A percentile compares a stretch with the other conserved stretches of the same genome.
Evolutionary conservation across 2,888 invertebrate species (phyloP).

Genomic region (Branchellion lobata): DNA sequence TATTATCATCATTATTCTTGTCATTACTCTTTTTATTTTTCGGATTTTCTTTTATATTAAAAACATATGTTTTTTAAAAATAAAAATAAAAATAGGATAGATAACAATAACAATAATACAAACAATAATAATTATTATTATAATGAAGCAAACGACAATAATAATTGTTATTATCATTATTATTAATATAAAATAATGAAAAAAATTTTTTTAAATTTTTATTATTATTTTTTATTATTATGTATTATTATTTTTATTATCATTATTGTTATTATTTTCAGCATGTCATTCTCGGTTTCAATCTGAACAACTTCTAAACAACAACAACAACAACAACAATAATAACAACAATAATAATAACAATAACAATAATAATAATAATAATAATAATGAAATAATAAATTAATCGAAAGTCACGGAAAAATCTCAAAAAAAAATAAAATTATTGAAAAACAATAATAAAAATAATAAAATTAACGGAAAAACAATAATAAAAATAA

Average conservation of each 20-base stretch:
- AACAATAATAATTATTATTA: neutral
- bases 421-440: no score
- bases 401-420: no score
- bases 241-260: conserved; percentile 27
- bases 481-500: no score
- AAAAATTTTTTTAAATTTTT: conserved; percentile 51
- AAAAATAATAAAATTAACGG: no score
- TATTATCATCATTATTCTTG: conserved; percentile 16
- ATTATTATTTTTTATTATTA: conserved; percentile 61
- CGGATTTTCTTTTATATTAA: conserved; percentile 63
- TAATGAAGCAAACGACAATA: no score
- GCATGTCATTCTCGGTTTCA: neutral
- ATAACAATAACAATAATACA: neutral
- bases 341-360: no score
- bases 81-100: neutral
- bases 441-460: no score
- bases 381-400: no score
- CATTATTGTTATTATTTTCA: neutral
- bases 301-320: no score
- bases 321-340: no score
- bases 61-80: no score
- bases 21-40: conserved; percentile 74
- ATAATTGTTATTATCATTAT: conserved; percentile 6
- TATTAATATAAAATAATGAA: neutral
- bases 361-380: no score